Evolutionary conservation across 2,113 vertebrate species (phyloP).

Genomic region (Grammomys surdaster): DNA sequence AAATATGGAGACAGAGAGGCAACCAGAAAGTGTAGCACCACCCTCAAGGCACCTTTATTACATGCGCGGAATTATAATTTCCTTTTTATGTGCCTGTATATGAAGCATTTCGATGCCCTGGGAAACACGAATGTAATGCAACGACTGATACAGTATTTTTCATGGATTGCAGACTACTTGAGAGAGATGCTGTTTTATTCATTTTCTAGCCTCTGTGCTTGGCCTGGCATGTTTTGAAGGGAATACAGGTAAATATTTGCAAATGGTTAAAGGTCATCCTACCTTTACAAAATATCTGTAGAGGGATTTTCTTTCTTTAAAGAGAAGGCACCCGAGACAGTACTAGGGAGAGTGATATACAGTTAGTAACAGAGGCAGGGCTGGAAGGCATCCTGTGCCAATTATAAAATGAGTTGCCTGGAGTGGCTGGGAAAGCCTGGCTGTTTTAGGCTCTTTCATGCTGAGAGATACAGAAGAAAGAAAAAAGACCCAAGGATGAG

Average conservation of each 20-base stretch:
- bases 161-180: background rate
- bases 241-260: conserved; percentile 9
- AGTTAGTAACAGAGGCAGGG: background rate
- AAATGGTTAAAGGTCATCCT: conserved; percentile 13
- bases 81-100: background rate
- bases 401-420: background rate
- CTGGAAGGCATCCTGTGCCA: background rate
- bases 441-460: background rate
- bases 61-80: background rate
- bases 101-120: background rate
- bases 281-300: background rate
- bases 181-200: conserved; percentile 9
- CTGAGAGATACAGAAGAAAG: background rate
- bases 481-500: background rate
- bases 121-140: background rate
- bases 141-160: background rate
- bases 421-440: background rate
- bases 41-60: conserved; percentile 7
- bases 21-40: background rate
- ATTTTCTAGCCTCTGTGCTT: background rate
- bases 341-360: background rate
- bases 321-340: conserved; percentile 18
- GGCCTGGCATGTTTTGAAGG: background rate
- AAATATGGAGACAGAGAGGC: background rate
- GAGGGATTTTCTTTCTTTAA: conserved; percentile 28